Evolutionary conservation across 1,140 invertebrate species (phyloP), one percentile per base, ranked within the genome.

Genomic region (Scaptomyza hsui): DNA sequence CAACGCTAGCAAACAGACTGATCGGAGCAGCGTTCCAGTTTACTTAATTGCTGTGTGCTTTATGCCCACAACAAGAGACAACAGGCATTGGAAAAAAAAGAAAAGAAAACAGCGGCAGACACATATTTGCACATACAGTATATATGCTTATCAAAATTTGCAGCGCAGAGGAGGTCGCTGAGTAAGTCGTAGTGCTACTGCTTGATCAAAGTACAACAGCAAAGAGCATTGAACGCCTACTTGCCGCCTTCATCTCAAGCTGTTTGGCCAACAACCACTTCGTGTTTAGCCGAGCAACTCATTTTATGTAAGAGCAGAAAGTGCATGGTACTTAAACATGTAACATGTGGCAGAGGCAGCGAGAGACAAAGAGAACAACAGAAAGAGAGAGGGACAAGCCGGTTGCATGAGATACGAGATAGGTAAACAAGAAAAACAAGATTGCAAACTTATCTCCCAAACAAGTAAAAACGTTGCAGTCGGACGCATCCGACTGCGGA

Each of bases 201-300:
- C 4, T 12, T 44, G 51, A 64, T 70, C 67, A 63, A 49, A 56
- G 60, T 56, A 18, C 44, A 70, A 4, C 26, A 49, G 12, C 4
- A 19, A 32, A 26, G 29, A 26, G 16, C 15, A 15, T 26, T 13
- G 18, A 18, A 3, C 13, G 35, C 13, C 7, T n/a, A n/a, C n/a
- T 10, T 13, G 32, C 15, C 10, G 21, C 35, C 29, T 15, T 26
- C 61, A 13, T 60, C 45, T 49, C 13, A 24, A 12, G 7, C 26
- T 29, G 32, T 3, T 4, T 12, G 32, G 32, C 12, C 32, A 35
- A n/a, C 16, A 35, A 51, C 15, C 16, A 35, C 26, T 35, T 18
- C 10, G 18, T 19, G 42, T 19, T 44, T 19, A 44, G 15, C 15
- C 44, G 21, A 24, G 19, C 44, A 16, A 13, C 19, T 13, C 19